A percentile compares a stretch with the other conserved stretches of the same genome.
Conservation (phyloP, 2,113 vertebrate genomes). For the Meriones unguiculatus region DNA sequence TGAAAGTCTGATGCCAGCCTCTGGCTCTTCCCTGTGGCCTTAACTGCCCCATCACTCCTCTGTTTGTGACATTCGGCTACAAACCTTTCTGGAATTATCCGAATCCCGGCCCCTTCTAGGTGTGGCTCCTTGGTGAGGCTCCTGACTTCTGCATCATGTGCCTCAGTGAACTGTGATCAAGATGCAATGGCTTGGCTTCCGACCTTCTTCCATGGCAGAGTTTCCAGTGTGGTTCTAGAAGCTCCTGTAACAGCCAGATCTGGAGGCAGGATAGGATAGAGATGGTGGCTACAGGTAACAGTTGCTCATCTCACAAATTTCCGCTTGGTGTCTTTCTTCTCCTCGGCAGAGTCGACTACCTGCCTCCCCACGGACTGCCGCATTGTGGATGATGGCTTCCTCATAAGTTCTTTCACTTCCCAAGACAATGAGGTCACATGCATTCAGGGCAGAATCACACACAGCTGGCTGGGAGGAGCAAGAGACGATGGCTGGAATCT, state of each 20-base stretch:
- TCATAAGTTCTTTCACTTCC: not conserved
- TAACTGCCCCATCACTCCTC: not conserved
- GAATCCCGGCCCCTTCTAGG: not conserved
- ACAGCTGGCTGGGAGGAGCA: not conserved
- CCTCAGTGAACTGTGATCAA: not conserved
- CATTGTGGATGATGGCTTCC: not conserved
- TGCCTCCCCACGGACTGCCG: not conserved
- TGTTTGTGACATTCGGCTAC: not conserved
- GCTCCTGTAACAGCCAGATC: not conserved
- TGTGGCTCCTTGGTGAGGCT: not conserved
- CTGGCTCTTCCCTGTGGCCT: not conserved
- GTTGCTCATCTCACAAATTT: not conserved
- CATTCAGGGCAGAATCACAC: not conserved
- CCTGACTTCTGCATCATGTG: not conserved
- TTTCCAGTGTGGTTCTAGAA: not conserved
- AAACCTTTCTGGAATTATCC: slow-evolving; percentile 42
- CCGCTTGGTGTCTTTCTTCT: not conserved
- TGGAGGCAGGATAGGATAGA: not conserved
- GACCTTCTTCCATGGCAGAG: not conserved
- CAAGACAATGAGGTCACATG: not conserved
- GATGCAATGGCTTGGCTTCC: not conserved
- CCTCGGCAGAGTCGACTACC: not conserved
- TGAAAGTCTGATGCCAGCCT: slow-evolving; percentile 7
- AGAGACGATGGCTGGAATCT: not conserved
- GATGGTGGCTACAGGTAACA: not conserved